Evolutionary conservation across 2,888 invertebrate species (phyloP), one percentile per base, ranked within the genome.

Genomic region (Andrena bucephala): DNA sequence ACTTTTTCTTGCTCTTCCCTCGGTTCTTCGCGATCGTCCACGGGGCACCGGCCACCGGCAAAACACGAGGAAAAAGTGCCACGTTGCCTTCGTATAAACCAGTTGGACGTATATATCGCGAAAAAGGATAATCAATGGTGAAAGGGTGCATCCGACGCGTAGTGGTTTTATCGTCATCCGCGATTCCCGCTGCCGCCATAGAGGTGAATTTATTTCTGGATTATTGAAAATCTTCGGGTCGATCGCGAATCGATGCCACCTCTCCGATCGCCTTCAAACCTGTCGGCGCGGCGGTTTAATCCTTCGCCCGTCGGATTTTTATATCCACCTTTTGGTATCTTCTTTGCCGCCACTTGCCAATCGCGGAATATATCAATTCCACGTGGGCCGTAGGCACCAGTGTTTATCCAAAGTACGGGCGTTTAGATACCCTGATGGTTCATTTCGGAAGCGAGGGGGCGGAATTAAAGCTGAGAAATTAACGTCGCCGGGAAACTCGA

Each of bases 51-150:
- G 57, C 13, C 4, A 54, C 68, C 72, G 68, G 50, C 80, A 74
- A 86, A 86, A 81, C 77, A 77, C 68, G 81, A 85, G 72, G 74
- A 85, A 86, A 84, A 83, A 79, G 77, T 81, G 42, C 60, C 5
- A 20, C 6, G 68, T 33, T 69, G 69, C 60, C 81, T 84, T 84
- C 81, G 81, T 87, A 42, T 42, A 87, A 89, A 88, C 83, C 87
- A 88, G 87, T 87, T 67, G 88, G 82, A 86, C 85, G 86, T 78
- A 80, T 84, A 83, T 77, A 85, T 81, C 83, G 76, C 73, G 78
- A 85, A 81, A 85, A 84, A 81, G 57, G 82, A 84, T 80, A 84
- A 80, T 81, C 84, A 81, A 84, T 82, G 76, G 83, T 59, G 75
- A 78, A 81, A 84, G 84, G 85, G 72, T 76, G 72, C 72, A 54